These are phyloP conservation scores for Lasioglossum lativentre DNA, from an alignment of 2,888 invertebrate species.

Conservation along the genomic window DNA sequence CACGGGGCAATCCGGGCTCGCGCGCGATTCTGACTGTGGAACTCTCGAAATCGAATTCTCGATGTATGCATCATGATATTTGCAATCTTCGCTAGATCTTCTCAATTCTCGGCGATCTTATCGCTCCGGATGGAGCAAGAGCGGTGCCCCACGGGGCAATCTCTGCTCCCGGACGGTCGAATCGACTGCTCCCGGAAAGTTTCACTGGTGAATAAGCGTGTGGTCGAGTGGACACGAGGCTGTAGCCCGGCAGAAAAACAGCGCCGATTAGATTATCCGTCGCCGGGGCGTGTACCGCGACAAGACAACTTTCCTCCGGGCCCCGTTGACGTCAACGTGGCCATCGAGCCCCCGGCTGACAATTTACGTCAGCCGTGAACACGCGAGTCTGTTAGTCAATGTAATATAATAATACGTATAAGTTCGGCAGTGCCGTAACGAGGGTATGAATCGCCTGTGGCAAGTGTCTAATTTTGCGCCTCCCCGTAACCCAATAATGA, in stretches of 20 bases:
- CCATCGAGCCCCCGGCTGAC: conserved; percentile 23
- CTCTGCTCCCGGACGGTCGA: neutral
- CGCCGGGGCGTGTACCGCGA: conserved; percentile 35
- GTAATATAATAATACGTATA: neutral
- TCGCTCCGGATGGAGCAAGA: neutral
- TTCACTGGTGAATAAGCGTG: neutral
- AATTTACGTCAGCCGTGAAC: conserved; percentile 15
- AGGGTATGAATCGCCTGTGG: too few relatives aligned
- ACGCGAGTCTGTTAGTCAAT: neutral
- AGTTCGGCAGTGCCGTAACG: too few relatives aligned
- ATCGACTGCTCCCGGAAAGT: neutral
- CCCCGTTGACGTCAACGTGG: conserved; percentile 25
- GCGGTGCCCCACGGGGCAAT: neutral
- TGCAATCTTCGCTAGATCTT: neutral
- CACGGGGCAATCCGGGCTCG: neutral
- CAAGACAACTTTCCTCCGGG: conserved; percentile 51
- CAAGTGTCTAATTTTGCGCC: too few relatives aligned
- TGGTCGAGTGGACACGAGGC: conserved; percentile 1
- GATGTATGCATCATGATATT: too few relatives aligned
- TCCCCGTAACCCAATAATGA: too few relatives aligned
- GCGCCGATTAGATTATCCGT: conserved; percentile 37
- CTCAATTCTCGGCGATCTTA: neutral
- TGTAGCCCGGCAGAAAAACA: conserved; percentile 32
- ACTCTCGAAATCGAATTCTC: too few relatives aligned
- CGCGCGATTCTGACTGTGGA: too few relatives aligned